These are phyloP conservation scores for Paraplagusia blochii DNA, from an alignment of 2,113 vertebrate genomes.

Conservation along the genomic window DNA sequence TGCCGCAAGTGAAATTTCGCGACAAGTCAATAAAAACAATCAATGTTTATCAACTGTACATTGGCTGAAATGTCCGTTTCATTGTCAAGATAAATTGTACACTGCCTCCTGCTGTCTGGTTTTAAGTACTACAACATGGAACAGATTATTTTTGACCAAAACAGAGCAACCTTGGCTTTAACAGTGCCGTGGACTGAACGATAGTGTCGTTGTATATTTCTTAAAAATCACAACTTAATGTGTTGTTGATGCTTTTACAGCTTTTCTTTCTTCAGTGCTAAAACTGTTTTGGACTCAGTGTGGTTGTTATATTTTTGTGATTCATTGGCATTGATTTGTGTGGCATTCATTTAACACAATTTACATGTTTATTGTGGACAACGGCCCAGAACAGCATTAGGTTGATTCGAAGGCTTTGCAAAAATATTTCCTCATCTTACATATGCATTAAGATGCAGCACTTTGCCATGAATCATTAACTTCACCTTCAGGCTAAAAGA, in stretches of 20 bases:
- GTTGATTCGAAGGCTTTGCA: slow-evolving; percentile 86
- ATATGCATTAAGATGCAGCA: slow-evolving; percentile 82
- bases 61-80: not conserved
- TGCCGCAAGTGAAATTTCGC: too few species aligned
- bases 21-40: too few species aligned
- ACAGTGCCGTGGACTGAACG: too few species aligned
- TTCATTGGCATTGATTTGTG: slow-evolving; percentile 57
- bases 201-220: too few species aligned
- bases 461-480: slow-evolving; percentile 86
- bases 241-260: not conserved
- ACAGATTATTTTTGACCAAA: too few species aligned
- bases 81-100: slow-evolving; percentile 17
- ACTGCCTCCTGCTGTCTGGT: slow-evolving; percentile 56
- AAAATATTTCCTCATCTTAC: slow-evolving; percentile 81
- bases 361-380: slow-evolving; percentile 89
- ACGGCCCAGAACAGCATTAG: slow-evolving; percentile 86
- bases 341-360: slow-evolving; percentile 79
- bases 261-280: not conserved
- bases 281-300: slow-evolving; percentile 5
- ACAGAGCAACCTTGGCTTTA: too few species aligned
- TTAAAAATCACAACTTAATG: too few species aligned
- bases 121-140: slow-evolving; percentile 19
- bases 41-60: not conserved
- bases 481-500: slow-evolving; percentile 81
- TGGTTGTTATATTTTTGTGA: slow-evolving; percentile 55